phyloP scores from a whole-genome alignment of 1,140 invertebrate genomes.

The Aphaenogaster floridana region DNA sequence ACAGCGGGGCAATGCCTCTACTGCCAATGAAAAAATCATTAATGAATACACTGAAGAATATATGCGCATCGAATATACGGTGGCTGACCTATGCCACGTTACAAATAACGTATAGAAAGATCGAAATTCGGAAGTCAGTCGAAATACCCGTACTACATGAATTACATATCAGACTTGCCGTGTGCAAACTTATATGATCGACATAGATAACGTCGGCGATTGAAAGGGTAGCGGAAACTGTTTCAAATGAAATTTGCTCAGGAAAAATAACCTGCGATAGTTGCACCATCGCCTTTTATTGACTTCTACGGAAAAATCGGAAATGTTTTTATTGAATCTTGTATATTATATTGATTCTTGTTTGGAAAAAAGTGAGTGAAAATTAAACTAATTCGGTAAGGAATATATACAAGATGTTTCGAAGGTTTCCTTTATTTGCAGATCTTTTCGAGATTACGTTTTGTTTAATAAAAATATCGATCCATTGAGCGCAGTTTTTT shows the following conservation, averaged over 20 bases:
- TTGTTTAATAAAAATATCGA: constrained; percentile 4
- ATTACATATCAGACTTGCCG: constrained; percentile 16
- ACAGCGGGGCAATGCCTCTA: background rate
- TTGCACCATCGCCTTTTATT: background rate
- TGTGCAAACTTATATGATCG: constrained; percentile 42
- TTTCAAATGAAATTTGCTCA: constrained; percentile 41
- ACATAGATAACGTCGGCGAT: background rate
- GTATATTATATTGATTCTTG: background rate
- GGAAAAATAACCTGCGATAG: constrained; percentile 15
- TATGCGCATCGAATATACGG: background rate
- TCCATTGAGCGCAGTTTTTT: background rate
- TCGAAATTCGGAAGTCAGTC: background rate
- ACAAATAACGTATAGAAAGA: background rate
- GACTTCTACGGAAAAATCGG: background rate
- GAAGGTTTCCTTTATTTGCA: background rate
- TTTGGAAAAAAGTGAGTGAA: background rate
- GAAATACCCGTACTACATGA: constrained; percentile 17
- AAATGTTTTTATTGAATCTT: constrained; percentile 4
- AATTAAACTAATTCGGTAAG: background rate
- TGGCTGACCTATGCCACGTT: background rate
- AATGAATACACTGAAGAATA: constrained; percentile 4
- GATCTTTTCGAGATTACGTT: background rate
- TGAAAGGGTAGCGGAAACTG: constrained; percentile 16
- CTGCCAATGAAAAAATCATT: constrained; percentile 48
- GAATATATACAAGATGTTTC: background rate